Conservation (phyloP, 2,888 invertebrate genomes). For the Cetonia aurata region DNA sequence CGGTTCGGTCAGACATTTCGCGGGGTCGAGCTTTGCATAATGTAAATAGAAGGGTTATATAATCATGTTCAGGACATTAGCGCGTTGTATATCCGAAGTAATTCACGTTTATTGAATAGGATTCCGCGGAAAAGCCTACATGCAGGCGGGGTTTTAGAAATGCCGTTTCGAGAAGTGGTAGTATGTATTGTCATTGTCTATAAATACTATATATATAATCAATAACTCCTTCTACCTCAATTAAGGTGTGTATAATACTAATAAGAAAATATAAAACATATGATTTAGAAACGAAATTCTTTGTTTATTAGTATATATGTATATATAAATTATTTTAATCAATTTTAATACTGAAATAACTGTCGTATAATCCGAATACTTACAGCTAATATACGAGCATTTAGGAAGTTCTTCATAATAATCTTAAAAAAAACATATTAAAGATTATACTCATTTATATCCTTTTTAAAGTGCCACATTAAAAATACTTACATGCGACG, state of each 20-base stretch:
- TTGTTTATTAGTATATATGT: background rate
- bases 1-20: too few species aligned
- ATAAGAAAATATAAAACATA: too few species aligned
- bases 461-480: conserved; percentile 8
- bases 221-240: too few species aligned
- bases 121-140: conserved; percentile 23
- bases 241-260: too few species aligned
- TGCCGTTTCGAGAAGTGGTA: background rate
- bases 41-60: too few species aligned
- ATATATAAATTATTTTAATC: background rate
- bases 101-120: conserved; percentile 22
- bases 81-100: background rate
- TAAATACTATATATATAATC: background rate
- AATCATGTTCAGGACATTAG: too few species aligned
- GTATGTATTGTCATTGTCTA: too few species aligned
- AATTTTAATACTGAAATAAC: background rate
- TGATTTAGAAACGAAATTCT: background rate
- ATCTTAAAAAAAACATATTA: conserved; percentile 16
- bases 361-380: background rate
- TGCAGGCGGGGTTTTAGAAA: conserved; percentile 8
- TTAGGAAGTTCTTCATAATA: background rate
- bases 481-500: background rate
- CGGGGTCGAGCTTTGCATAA: too few species aligned
- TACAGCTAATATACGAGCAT: background rate
- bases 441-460: conserved; percentile 9